phyloP scores from a whole-genome alignment of 2,113 vertebrate genomes.

The Athene noctua region DNA sequence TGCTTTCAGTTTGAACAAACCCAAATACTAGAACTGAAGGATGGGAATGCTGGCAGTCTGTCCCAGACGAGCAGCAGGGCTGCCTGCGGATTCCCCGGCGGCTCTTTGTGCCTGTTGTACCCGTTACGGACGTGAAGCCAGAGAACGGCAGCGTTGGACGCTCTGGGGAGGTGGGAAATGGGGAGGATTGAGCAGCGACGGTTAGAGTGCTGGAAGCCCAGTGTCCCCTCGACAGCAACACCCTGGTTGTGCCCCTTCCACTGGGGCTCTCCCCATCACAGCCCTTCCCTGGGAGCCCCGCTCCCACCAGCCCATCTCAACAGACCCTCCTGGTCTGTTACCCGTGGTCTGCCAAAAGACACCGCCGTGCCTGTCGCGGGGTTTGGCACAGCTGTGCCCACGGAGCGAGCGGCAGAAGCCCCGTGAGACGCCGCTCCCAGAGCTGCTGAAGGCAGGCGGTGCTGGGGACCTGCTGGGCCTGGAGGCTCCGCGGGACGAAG shows the following conservation, averaged over 20 bases:
- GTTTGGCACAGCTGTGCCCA: rapidly evolving
- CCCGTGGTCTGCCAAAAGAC: rapidly evolving
- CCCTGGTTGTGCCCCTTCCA: no score
- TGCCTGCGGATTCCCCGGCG: background rate
- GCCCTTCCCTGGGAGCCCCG: background rate
- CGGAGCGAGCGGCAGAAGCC: background rate
- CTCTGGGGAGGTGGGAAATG: background rate
- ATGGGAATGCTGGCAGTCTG: rapidly evolving
- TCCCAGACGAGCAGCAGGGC: background rate
- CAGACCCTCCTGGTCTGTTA: rapidly evolving
- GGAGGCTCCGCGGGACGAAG: background rate
- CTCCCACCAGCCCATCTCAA: rapidly evolving
- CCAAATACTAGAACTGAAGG: background rate
- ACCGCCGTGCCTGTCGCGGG: rapidly evolving
- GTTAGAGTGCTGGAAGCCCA: rapidly evolving
- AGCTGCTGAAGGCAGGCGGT: rapidly evolving
- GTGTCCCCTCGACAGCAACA: rapidly evolving
- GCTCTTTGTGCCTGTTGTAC: background rate
- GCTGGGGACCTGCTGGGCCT: background rate
- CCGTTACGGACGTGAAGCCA: rapidly evolving
- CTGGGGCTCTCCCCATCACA: no score
- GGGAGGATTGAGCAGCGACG: rapidly evolving
- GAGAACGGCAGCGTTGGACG: rapidly evolving
- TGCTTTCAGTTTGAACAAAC: background rate
- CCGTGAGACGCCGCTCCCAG: rapidly evolving